Evolutionary conservation across 2,888 invertebrate species (phyloP).

Genomic region (Prosapia bicincta): DNA sequence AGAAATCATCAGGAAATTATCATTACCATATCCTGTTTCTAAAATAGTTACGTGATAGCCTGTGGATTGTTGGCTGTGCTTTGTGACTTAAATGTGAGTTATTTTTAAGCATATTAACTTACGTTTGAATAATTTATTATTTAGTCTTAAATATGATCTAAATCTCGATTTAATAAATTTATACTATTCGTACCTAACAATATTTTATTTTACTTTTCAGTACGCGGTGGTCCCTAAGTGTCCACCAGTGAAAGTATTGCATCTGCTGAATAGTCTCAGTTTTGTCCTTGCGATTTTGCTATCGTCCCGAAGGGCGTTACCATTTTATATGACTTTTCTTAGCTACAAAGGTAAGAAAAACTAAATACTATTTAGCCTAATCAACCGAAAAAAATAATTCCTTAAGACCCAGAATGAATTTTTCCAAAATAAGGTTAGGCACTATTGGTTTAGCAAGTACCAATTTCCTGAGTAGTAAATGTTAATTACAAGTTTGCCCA

Average conservation of each 20-base stretch:
- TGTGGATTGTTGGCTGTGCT: conserved; percentile 3
- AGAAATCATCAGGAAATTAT: neutral
- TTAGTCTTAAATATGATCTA: too few species aligned
- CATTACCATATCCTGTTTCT: conserved; percentile 11
- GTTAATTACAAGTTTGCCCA: too few species aligned
- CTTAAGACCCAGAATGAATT: neutral
- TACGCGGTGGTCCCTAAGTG: conserved; percentile 13
- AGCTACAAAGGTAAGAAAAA: conserved; percentile 77
- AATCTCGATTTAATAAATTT: too few species aligned
- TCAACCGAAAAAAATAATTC: neutral
- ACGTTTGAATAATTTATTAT: too few species aligned
- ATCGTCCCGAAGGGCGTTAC: conserved; percentile 84
- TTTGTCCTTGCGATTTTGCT: conserved; percentile 38
- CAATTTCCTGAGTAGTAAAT: too few species aligned
- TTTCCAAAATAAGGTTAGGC: conserved; percentile 16
- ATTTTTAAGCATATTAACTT: neutral
- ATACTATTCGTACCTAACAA: neutral
- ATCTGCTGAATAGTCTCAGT: conserved; percentile 17
- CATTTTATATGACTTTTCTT: conserved; percentile 97
- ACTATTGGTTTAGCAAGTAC: neutral
- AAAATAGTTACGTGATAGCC: conserved; percentile 23
- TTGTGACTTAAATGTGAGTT: conserved; percentile 18
- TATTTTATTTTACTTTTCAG: conserved; percentile 3
- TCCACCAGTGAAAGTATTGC: conserved; percentile 28
- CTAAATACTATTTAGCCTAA: too few species aligned